Evolutionary conservation across 2,888 invertebrate species (phyloP).

Genomic region (Cryptops parisi): DNA sequence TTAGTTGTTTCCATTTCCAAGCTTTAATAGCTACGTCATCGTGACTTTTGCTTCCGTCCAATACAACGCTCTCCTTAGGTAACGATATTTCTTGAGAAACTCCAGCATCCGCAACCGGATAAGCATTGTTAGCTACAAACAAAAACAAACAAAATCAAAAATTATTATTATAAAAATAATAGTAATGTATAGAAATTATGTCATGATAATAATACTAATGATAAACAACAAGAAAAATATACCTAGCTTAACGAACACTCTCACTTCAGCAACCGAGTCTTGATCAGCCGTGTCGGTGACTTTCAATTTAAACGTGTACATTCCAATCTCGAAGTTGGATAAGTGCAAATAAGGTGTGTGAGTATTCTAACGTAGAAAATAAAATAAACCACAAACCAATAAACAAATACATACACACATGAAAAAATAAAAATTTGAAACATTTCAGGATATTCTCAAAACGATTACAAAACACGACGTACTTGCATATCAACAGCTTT

Average conservation of each 20-base stretch:
- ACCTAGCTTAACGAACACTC: slow-evolving; percentile 76
- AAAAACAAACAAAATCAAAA: not conserved
- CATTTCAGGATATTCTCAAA: not conserved
- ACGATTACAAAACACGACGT: not conserved
- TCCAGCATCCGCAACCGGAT: slow-evolving; percentile 40
- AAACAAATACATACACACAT: not conserved
- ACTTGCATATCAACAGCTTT: slow-evolving; percentile 82
- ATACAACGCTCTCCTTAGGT: slow-evolving; percentile 60
- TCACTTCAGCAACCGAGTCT: slow-evolving; percentile 69
- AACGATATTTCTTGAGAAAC: slow-evolving; percentile 53
- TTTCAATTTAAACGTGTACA: slow-evolving; percentile 83
- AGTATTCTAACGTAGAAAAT: slow-evolving; percentile 47
- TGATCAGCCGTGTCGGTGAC: slow-evolving; percentile 86
- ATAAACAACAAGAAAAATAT: slow-evolving; percentile 2
- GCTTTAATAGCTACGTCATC: slow-evolving; percentile 71
- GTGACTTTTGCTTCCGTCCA: slow-evolving; percentile 58
- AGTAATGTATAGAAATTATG: not conserved
- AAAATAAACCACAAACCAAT: not conserved
- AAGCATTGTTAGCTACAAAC: slow-evolving; percentile 28
- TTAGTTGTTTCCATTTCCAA: slow-evolving; percentile 70
- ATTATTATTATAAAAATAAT: not conserved
- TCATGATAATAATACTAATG: not conserved
- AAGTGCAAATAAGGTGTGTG: slow-evolving; percentile 74
- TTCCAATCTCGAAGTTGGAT: slow-evolving; percentile 80
- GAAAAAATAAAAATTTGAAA: not conserved